Evolutionary conservation across 1,140 invertebrate species (phyloP).

Genomic region (Scaptodrosophila lebanonensis): DNA sequence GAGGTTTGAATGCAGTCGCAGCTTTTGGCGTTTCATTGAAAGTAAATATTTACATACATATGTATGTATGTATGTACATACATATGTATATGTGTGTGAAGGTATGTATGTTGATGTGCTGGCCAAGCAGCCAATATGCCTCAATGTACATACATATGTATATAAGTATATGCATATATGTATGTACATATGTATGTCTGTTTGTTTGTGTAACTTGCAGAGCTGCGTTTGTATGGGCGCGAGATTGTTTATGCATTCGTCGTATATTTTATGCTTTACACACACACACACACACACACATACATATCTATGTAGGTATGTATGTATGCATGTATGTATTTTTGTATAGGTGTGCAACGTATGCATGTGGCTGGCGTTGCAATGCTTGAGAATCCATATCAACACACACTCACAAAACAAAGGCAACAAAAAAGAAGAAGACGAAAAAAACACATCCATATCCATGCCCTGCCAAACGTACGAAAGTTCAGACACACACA

Average conservation of each 20-base stretch:
- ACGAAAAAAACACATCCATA: slow-evolving; percentile 44
- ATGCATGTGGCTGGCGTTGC: slow-evolving; percentile 35
- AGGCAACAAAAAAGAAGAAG: slow-evolving; percentile 44
- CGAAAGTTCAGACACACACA: slow-evolving; percentile 48
- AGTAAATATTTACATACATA: slow-evolving; percentile 32
- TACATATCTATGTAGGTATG: slow-evolving; percentile 9
- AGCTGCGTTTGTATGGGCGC: no score
- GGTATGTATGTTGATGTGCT: neutral
- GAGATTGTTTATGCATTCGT: slow-evolving; percentile 20
- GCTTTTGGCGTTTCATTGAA: slow-evolving; percentile 54
- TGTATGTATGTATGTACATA: neutral
- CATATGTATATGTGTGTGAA: no score
- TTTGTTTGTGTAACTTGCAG: slow-evolving; percentile 4
- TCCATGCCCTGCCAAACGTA: slow-evolving; percentile 57
- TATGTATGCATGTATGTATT: slow-evolving; percentile 11
- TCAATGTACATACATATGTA: neutral
- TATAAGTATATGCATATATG: neutral
- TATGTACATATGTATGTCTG: neutral
- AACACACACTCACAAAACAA: slow-evolving; percentile 48
- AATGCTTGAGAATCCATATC: slow-evolving; percentile 63
- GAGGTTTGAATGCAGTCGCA: slow-evolving; percentile 38
- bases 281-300: slow-evolving; percentile 1
- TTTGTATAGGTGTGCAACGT: no score
- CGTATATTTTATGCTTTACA: no score
- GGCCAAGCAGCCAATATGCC: no score